These are phyloP conservation scores for Piezodorus guildinii DNA, from an alignment of 1,140 invertebrate genomes.

Conservation along the genomic window DNA sequence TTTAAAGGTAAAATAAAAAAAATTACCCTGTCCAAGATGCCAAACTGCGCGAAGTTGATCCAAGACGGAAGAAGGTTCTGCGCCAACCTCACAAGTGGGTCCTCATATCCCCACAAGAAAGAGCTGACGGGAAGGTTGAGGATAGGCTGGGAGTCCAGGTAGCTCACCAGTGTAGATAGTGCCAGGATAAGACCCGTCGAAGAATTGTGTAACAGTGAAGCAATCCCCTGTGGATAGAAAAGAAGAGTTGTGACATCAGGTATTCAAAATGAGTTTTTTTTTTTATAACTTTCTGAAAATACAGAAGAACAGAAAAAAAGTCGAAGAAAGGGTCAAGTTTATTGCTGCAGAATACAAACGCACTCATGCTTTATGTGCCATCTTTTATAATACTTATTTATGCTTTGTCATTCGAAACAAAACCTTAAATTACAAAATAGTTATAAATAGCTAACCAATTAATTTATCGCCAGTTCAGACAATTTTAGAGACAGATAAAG, in stretches of 20 bases:
- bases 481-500: no score
- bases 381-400: no score
- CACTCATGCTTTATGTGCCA: background rate
- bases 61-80: constrained; percentile 55
- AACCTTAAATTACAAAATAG: no score
- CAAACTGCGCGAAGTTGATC: constrained; percentile 62
- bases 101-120: constrained; percentile 77
- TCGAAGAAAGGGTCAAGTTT: no score
- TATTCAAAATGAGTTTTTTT: no score
- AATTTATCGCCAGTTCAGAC: no score
- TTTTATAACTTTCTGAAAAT: no score
- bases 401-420: background rate
- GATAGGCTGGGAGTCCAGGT: constrained; percentile 54
- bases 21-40: constrained; percentile 66
- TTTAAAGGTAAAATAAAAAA: no score
- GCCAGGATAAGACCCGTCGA: constrained; percentile 49
- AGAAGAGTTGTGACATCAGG: background rate
- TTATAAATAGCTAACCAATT: no score
- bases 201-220: constrained; percentile 42
- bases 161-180: constrained; percentile 46
- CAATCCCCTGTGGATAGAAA: constrained; percentile 44
- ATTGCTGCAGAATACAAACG: no score
- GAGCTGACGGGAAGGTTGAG: constrained; percentile 56
- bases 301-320: no score
- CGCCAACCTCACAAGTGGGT: constrained; percentile 55